Percentiles rank a stretch among this genome's conserved stretches.
Conservation (phyloP, 2,113 vertebrate genomes). For the Acinonyx jubatus region DNA sequence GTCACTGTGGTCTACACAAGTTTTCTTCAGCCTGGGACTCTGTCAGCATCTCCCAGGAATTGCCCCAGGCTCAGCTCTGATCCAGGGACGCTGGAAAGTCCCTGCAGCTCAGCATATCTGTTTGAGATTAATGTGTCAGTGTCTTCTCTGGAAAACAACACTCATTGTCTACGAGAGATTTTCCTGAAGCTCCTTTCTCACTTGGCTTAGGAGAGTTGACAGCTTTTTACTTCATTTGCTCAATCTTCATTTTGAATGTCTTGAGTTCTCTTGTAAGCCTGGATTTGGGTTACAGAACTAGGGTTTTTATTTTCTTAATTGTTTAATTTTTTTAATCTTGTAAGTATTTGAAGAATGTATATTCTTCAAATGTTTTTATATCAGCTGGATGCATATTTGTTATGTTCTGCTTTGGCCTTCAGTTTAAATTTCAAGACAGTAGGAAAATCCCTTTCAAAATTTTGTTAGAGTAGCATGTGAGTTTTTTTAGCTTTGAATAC, state of each 20-base stretch:
- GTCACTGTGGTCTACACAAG: neutral
- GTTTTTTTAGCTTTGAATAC: neutral
- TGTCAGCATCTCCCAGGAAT: neutral
- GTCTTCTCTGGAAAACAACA: neutral
- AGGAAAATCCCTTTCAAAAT: neutral
- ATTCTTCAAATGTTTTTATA: neutral
- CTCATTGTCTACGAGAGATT: neutral
- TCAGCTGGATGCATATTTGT: neutral
- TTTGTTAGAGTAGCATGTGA: neutral
- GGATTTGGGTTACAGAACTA: neutral
- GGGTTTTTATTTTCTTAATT: too few relatives aligned
- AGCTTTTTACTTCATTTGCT: neutral
- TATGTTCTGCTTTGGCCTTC: constrained; percentile 2
- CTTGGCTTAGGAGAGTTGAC: neutral
- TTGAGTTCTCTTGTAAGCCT: neutral
- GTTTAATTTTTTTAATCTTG: neutral
- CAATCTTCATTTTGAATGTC: neutral
- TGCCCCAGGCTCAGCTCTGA: neutral
- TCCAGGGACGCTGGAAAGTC: neutral
- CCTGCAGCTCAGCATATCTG: neutral
- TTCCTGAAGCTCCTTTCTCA: neutral
- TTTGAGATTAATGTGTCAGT: neutral
- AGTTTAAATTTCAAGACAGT: neutral
- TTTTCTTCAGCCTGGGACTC: neutral
- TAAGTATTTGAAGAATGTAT: neutral